Conservation (phyloP, 2,113 vertebrate species). For the Egretta garzetta region DNA sequence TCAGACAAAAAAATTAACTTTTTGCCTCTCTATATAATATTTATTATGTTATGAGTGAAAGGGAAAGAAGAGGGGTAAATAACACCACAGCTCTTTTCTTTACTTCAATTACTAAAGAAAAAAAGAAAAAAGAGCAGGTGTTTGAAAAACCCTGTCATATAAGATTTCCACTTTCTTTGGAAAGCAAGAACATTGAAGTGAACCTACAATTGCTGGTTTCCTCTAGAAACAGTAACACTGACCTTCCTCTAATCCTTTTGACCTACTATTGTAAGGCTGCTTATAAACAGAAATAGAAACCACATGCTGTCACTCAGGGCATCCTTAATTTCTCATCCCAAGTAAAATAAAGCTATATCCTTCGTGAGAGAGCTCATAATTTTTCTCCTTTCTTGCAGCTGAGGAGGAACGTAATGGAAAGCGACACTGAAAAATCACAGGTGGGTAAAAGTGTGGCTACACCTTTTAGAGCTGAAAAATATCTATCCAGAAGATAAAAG, state of each 20-base stretch:
- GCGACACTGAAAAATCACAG: background rate
- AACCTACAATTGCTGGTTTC: constrained; percentile 9
- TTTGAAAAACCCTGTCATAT: background rate
- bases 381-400: background rate
- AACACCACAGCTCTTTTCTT: background rate
- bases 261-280: constrained; percentile 19
- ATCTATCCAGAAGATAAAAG: background rate
- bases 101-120: background rate
- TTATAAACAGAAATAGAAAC: constrained; percentile 57
- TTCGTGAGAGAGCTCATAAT: background rate
- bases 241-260: constrained; percentile 56
- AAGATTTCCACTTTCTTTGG: constrained; percentile 31
- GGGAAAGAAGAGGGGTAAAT: background rate
- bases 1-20: background rate
- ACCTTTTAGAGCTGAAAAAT: background rate
- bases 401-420: background rate
- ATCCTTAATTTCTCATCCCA: constrained; percentile 43
- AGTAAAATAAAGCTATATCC: background rate
- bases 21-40: background rate
- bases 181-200: background rate
- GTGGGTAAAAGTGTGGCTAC: background rate
- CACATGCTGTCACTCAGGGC: constrained; percentile 16
- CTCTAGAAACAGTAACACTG: constrained; percentile 25
- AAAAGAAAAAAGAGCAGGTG: background rate
- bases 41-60: background rate